A percentile compares a stretch with the other conserved stretches of the same genome.
phyloP scores from a whole-genome alignment of 2,888 invertebrate species.

The Tribolium freemani region DNA sequence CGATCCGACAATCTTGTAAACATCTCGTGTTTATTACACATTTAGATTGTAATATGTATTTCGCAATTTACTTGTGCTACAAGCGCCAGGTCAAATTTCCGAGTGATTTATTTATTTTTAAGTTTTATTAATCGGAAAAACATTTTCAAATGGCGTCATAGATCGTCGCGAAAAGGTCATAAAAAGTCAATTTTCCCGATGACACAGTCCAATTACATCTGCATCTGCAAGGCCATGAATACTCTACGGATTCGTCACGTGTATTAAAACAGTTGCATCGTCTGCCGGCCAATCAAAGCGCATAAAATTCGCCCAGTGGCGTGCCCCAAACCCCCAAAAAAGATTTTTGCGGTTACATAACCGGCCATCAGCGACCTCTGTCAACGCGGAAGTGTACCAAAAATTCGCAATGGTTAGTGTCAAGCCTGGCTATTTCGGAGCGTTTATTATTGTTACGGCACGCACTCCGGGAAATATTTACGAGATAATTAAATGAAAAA shows the following conservation, averaged over 20 bases:
- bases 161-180: neutral
- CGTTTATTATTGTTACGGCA: slow-evolving; percentile 43
- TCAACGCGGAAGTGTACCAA: slow-evolving; percentile 13
- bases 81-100: neutral
- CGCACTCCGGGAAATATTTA: slow-evolving; percentile 40
- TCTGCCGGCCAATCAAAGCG: too few species aligned
- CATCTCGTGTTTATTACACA: neutral
- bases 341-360: slow-evolving; percentile 14
- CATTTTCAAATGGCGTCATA: neutral
- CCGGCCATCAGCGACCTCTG: slow-evolving; percentile 14
- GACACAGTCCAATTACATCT: neutral
- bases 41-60: neutral
- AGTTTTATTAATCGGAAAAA: neutral
- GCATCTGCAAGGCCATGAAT: neutral
- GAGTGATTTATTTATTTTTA: neutral
- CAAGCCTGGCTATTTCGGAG: slow-evolving; percentile 36
- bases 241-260: neutral
- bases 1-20: neutral
- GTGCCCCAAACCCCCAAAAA: neutral
- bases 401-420: slow-evolving; percentile 16
- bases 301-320: neutral
- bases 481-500: slow-evolving; percentile 30
- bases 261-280: neutral
- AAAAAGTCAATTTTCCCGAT: neutral
- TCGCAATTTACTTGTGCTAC: neutral